Conservation (phyloP, 2,797 vertebrate species). For the Phylloscopus collybita region DNA sequence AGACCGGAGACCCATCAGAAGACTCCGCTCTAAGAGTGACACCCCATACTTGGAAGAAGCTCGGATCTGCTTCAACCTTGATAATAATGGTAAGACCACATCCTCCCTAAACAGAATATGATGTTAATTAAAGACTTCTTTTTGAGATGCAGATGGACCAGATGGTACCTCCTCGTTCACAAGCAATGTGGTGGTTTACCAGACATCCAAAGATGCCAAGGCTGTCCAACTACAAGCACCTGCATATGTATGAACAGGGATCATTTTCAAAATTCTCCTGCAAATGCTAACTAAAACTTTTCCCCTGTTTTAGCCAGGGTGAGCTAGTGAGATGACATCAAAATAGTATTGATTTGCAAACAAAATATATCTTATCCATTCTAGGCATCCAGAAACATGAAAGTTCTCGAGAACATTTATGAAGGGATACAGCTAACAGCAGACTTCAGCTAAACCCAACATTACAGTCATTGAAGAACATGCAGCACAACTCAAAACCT, state of each 20-base stretch:
- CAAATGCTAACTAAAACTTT: background rate
- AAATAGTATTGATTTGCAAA: background rate
- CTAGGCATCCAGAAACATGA: background rate
- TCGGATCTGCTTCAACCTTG: conserved; percentile 91
- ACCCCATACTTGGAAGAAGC: conserved; percentile 92
- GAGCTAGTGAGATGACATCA: background rate
- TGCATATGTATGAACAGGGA: background rate
- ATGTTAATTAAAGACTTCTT: background rate
- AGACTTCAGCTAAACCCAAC: background rate
- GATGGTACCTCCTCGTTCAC: background rate
- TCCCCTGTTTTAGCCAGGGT: background rate
- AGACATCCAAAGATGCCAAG: background rate
- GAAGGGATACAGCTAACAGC: background rate
- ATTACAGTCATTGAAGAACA: background rate
- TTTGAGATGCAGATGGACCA: background rate
- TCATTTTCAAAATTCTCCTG: background rate
- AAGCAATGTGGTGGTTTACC: background rate
- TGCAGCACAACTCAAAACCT: background rate
- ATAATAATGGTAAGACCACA: conserved; percentile 88
- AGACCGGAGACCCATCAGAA: conserved; percentile 91
- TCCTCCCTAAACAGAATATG: background rate
- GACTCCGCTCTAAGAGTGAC: conserved; percentile 95
- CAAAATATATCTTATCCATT: background rate
- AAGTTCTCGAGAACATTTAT: background rate
- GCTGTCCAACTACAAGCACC: background rate